These are phyloP conservation scores for Tapirus terrestris DNA, from an alignment of 2,113 vertebrate species.

Conservation along the genomic window DNA sequence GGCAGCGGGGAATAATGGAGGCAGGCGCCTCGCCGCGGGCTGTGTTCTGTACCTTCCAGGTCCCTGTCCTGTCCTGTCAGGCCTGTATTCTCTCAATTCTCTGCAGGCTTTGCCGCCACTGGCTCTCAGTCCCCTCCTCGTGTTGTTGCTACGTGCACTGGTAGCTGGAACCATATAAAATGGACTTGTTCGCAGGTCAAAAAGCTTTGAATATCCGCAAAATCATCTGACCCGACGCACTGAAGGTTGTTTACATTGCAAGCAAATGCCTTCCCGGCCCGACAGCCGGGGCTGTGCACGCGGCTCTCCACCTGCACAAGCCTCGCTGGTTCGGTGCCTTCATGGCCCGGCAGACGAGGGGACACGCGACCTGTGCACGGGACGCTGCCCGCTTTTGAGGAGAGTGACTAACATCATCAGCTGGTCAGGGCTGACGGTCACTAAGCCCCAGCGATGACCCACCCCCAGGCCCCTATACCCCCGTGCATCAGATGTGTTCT, in stretches of 20 bases:
- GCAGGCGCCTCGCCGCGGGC: not conserved
- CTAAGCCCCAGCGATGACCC: not conserved
- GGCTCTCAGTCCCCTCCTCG: not conserved
- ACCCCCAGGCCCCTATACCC: not conserved
- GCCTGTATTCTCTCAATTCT: not conserved
- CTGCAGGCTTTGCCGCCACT: not conserved
- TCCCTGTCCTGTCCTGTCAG: not conserved
- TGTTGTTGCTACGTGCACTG: no score
- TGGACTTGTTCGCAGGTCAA: rapidly evolving
- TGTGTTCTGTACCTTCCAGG: not conserved
- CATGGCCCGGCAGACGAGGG: not conserved
- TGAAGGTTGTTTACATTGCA: not conserved
- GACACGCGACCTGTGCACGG: no score
- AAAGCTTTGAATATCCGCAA: not conserved
- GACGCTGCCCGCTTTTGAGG: no score
- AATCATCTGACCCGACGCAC: not conserved
- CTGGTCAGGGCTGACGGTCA: not conserved
- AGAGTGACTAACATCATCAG: not conserved
- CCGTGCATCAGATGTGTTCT: rapidly evolving
- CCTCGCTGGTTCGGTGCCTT: not conserved
- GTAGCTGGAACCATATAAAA: no score
- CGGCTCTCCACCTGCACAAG: not conserved
- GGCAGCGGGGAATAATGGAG: not conserved
- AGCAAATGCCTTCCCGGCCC: no score
- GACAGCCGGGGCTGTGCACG: rapidly evolving